Percentiles rank a stretch among this genome's conserved stretches.
These are phyloP conservation scores for Rambutsinella grinnellia DNA, from an alignment of 2,888 invertebrate species.

Conservation along the genomic window DNA sequence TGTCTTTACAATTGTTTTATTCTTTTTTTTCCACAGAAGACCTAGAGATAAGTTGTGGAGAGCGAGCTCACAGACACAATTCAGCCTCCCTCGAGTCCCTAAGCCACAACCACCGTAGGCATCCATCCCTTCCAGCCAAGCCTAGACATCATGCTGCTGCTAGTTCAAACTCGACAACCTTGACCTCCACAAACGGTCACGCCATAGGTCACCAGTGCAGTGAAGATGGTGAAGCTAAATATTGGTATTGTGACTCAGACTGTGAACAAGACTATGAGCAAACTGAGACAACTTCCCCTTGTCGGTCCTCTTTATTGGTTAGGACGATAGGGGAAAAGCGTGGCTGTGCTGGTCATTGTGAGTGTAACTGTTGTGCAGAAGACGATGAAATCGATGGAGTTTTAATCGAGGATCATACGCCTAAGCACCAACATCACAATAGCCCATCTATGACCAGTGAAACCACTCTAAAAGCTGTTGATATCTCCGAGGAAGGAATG, in stretches of 20 bases:
- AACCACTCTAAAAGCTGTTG: slow-evolving; percentile 64
- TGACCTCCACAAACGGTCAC: slow-evolving; percentile 48
- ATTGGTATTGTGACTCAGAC: slow-evolving; percentile 66
- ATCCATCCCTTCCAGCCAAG: slow-evolving; percentile 47
- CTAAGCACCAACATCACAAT: slow-evolving; percentile 54
- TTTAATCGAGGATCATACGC: slow-evolving; percentile 4
- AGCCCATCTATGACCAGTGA: slow-evolving; percentile 66
- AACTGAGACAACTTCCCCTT: slow-evolving; percentile 48
- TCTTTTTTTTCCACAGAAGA: slow-evolving; percentile 58
- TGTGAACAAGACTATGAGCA: slow-evolving; percentile 62
- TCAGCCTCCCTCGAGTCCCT: slow-evolving; percentile 65
- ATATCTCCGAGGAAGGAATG: slow-evolving; percentile 51
- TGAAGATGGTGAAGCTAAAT: slow-evolving; percentile 61
- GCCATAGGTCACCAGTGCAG: slow-evolving; percentile 46
- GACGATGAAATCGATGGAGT: slow-evolving; percentile 60
- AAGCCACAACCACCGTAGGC: slow-evolving; percentile 60
- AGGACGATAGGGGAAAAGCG: slow-evolving; percentile 62
- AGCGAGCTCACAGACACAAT: slow-evolving; percentile 57
- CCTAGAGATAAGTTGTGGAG: slow-evolving; percentile 63
- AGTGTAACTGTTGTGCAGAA: slow-evolving; percentile 64
- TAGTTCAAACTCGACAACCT: slow-evolving; percentile 27
- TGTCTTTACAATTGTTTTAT: background rate
- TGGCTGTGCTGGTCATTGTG: slow-evolving; percentile 60
- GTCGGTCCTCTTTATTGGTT: slow-evolving; percentile 56
- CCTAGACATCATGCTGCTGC: slow-evolving; percentile 34